Conservation (phyloP, 1,140 invertebrate genomes). For the Eurytemora carolleeae region DNA sequence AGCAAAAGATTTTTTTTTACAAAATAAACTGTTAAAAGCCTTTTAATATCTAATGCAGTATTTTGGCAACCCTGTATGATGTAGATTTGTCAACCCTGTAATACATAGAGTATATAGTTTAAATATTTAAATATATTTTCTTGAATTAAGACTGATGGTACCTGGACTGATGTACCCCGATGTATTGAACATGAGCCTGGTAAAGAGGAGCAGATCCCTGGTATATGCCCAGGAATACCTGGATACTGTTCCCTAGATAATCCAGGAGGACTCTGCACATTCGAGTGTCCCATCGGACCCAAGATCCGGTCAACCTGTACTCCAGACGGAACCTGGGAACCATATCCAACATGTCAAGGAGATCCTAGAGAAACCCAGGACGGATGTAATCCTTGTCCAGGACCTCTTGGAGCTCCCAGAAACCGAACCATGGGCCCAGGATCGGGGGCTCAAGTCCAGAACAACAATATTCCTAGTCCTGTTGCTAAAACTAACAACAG, state of each 20-base stretch:
- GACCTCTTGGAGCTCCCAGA: constrained; percentile 11
- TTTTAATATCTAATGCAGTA: no score
- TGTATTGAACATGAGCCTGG: constrained; percentile 15
- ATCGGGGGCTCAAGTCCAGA: background rate
- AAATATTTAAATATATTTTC: no score
- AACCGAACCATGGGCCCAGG: constrained; percentile 3
- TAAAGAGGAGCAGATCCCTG: constrained; percentile 7
- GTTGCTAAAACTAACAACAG: background rate
- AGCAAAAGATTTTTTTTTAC: no score
- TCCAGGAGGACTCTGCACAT: constrained; percentile 12
- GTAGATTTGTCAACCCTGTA: no score
- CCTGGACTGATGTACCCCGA: constrained; percentile 12
- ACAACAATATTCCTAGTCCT: background rate
- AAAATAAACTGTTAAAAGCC: no score
- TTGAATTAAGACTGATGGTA: constrained; percentile 14
- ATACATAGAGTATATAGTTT: no score
- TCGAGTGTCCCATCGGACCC: constrained; percentile 11
- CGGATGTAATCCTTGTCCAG: constrained; percentile 14
- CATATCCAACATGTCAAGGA: constrained; percentile 10
- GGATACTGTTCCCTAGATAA: constrained; percentile 13
- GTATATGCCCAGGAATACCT: constrained; percentile 10
- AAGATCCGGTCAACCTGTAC: constrained; percentile 10
- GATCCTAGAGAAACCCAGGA: constrained; percentile 14
- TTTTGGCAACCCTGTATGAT: no score
- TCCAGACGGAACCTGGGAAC: constrained; percentile 14